A percentile compares a stretch with the other conserved stretches of the same genome.
Conservation (phyloP, 1,140 invertebrate genomes). For the Papilio xuthus region DNA sequence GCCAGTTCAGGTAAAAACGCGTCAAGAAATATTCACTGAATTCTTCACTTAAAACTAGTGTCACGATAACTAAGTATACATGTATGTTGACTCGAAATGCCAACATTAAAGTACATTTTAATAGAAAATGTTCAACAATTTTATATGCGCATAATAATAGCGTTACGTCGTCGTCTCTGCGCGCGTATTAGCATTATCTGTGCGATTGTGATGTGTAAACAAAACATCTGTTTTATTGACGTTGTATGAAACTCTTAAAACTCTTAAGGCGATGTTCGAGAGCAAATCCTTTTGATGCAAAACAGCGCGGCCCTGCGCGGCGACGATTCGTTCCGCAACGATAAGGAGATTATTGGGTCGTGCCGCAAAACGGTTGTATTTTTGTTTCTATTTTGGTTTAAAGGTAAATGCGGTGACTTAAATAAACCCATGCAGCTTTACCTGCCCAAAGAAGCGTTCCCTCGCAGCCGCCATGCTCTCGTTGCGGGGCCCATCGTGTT, state of each 20-base stretch:
- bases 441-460: slow-evolving; percentile 76
- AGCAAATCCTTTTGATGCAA: slow-evolving; percentile 60
- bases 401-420: slow-evolving; percentile 32
- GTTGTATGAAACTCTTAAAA: slow-evolving; percentile 53
- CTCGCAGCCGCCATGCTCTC: slow-evolving; percentile 71
- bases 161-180: slow-evolving; percentile 24
- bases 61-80: neutral
- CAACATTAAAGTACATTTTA: slow-evolving; percentile 11
- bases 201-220: slow-evolving; percentile 44
- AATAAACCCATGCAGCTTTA: slow-evolving; percentile 44
- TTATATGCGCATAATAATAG: slow-evolving; percentile 36
- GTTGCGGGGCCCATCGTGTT: slow-evolving; percentile 53
- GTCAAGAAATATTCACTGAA: neutral
- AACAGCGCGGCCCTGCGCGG: slow-evolving; percentile 57
- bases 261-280: slow-evolving; percentile 49
- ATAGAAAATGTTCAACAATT: slow-evolving; percentile 7
- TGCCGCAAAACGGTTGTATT: slow-evolving; percentile 46
- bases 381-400: slow-evolving; percentile 40
- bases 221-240: slow-evolving; percentile 63
- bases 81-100: neutral
- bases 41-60: neutral
- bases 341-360: slow-evolving; percentile 69
- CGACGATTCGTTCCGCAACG: slow-evolving; percentile 66
- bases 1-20: neutral
- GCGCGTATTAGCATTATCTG: slow-evolving; percentile 24